These are phyloP conservation scores for Artemia franciscana DNA, from an alignment of 1,140 invertebrate species.

Conservation along the genomic window DNA sequence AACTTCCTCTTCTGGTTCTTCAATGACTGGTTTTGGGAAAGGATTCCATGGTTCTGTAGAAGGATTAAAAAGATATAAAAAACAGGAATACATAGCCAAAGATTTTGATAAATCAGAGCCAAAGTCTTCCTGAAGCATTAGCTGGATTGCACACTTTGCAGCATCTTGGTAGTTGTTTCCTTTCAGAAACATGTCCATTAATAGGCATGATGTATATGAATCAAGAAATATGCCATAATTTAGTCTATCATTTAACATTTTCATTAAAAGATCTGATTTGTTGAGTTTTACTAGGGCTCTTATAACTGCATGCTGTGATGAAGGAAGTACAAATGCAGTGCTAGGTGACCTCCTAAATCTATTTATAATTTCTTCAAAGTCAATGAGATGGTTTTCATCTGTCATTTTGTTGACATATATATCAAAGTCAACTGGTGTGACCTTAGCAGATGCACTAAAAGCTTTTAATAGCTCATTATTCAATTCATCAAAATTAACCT, in stretches of 20 bases:
- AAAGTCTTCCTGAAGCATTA: constrained; percentile 75
- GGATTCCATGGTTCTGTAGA: constrained; percentile 23
- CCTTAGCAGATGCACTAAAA: constrained; percentile 24
- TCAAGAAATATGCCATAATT: constrained; percentile 78
- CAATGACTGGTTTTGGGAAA: constrained; percentile 11
- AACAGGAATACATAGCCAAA: constrained; percentile 46
- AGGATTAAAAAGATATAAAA: constrained; percentile 39
- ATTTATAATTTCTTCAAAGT: constrained; percentile 38
- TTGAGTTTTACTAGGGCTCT: constrained; percentile 34
- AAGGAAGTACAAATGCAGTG: constrained; percentile 39
- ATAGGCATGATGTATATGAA: constrained; percentile 43
- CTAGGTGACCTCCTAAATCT: constrained; percentile 41
- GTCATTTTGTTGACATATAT: constrained; percentile 37
- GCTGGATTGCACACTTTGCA: constrained; percentile 42
- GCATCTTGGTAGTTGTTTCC: constrained; percentile 39
- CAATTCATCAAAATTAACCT: constrained; percentile 23
- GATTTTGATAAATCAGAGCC: constrained; percentile 39
- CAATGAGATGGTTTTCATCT: constrained; percentile 27
- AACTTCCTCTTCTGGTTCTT: constrained; percentile 22
- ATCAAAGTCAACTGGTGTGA: constrained; percentile 45
- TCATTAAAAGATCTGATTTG: constrained; percentile 33
- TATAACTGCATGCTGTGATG: constrained; percentile 55
- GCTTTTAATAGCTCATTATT: constrained; percentile 35
- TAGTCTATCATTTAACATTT: constrained; percentile 49
- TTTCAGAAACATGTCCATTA: constrained; percentile 57